Conservation (phyloP, 2,888 invertebrate genomes). For the Brachynemurus nebulosus region DNA sequence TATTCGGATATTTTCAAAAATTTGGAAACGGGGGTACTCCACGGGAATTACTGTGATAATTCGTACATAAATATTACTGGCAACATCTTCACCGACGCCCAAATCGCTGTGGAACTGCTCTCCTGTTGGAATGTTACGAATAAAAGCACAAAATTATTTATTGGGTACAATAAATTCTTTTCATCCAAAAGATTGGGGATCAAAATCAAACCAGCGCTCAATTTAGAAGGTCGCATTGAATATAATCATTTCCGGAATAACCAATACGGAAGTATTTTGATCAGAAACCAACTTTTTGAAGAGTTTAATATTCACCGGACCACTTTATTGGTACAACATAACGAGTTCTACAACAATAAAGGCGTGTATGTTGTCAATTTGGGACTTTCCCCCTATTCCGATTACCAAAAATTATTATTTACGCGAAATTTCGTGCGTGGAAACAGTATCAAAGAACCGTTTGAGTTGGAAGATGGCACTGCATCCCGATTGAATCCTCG, state of each 20-base stretch:
- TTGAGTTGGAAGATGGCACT: constrained; percentile 49
- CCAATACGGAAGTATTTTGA: constrained; percentile 64
- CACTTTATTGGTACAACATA: constrained; percentile 62
- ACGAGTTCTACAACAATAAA: constrained; percentile 77
- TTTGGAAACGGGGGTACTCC: constrained; percentile 71
- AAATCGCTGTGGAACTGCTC: constrained; percentile 66
- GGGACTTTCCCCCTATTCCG: constrained; percentile 77
- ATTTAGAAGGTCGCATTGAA: constrained; percentile 62
- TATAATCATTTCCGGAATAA: constrained; percentile 82
- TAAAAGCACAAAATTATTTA: constrained; percentile 48
- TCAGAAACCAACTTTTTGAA: constrained; percentile 65
- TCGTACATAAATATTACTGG: constrained; percentile 83
- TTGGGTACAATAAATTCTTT: constrained; percentile 76
- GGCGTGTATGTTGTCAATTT: constrained; percentile 81
- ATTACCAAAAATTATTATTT: constrained; percentile 66
- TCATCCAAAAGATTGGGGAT: constrained; percentile 51
- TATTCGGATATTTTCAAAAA: constrained; percentile 81
- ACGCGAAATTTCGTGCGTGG: constrained; percentile 76
- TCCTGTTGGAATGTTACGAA: constrained; percentile 62
- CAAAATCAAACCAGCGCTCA: constrained; percentile 68
- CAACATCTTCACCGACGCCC: constrained; percentile 72
- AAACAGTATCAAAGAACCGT: constrained; percentile 78
- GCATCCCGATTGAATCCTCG: constrained; percentile 67
- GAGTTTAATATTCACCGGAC: constrained; percentile 66
- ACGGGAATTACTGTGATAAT: constrained; percentile 85